Conservation (phyloP, 2,113 vertebrate species). For the Salvator merianae region DNA sequence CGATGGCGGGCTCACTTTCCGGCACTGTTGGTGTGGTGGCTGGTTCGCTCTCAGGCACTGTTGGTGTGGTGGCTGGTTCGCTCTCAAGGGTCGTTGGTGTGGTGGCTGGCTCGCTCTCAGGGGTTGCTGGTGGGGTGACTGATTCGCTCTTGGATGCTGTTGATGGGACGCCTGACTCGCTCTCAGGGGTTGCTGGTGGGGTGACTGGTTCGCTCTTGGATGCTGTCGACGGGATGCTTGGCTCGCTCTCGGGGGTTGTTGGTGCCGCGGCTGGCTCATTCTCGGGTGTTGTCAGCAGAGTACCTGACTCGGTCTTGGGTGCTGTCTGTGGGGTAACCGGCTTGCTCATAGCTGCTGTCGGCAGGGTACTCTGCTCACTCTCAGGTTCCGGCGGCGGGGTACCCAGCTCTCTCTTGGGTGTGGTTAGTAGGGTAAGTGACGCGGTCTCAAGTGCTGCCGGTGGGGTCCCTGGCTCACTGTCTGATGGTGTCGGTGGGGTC, state of each 20-base stretch:
- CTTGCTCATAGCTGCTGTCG: neutral
- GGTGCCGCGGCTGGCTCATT: accelerated
- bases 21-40: too few species aligned
- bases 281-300: neutral
- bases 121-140: too few species aligned
- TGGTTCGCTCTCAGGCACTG: neutral
- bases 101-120: neutral
- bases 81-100: neutral
- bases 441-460: neutral
- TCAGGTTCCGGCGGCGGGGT: neutral
- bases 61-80: neutral
- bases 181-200: neutral
- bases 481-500: neutral
- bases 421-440: too few species aligned
- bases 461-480: neutral
- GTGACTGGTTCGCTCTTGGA: too few species aligned
- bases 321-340: neutral
- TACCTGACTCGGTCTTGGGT: accelerated
- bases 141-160: neutral
- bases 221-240: neutral
- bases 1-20: too few species aligned
- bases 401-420: neutral
- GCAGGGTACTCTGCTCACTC: too few species aligned
- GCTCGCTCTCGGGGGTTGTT: neutral
- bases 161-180: neutral